phyloP scores from a whole-genome alignment of 2,888 invertebrate species.

The Dysmachus trigonus region DNA sequence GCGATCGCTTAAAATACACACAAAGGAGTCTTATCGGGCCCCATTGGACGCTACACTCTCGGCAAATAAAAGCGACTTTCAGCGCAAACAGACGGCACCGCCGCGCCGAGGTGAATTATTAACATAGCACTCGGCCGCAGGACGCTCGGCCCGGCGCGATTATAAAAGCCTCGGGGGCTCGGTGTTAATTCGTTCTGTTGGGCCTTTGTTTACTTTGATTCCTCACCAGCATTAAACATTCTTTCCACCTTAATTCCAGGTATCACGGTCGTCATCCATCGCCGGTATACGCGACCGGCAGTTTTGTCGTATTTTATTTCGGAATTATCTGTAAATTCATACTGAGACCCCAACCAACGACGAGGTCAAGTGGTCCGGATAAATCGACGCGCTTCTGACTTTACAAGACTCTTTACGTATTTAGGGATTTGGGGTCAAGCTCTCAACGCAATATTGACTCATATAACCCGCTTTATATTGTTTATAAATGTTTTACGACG shows the following conservation, averaged over 20 bases:
- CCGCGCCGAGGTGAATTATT: slow-evolving; percentile 28
- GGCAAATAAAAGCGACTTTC: slow-evolving; percentile 30
- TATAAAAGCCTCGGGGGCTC: slow-evolving; percentile 29
- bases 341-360: not conserved
- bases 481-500: not conserved
- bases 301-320: not conserved
- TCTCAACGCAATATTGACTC: not conserved
- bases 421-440: not conserved
- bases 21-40: slow-evolving; percentile 35
- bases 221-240: slow-evolving; percentile 27
- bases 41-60: slow-evolving; percentile 15
- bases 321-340: not conserved
- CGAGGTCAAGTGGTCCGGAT: not conserved
- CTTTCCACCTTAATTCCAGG: slow-evolving; percentile 34
- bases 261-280: slow-evolving; percentile 15
- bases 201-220: slow-evolving; percentile 22
- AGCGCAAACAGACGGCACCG: slow-evolving; percentile 30
- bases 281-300: not conserved
- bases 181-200: slow-evolving; percentile 27
- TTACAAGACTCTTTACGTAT: not conserved
- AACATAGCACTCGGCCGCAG: slow-evolving; percentile 28
- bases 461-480: not conserved
- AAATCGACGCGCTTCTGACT: not conserved
- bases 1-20: slow-evolving; percentile 40
- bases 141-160: not conserved